Percentiles rank a stretch among this genome's conserved stretches.
Evolutionary conservation across 2,113 vertebrate species (phyloP).

Genomic region (Periophthalmus modestus): DNA sequence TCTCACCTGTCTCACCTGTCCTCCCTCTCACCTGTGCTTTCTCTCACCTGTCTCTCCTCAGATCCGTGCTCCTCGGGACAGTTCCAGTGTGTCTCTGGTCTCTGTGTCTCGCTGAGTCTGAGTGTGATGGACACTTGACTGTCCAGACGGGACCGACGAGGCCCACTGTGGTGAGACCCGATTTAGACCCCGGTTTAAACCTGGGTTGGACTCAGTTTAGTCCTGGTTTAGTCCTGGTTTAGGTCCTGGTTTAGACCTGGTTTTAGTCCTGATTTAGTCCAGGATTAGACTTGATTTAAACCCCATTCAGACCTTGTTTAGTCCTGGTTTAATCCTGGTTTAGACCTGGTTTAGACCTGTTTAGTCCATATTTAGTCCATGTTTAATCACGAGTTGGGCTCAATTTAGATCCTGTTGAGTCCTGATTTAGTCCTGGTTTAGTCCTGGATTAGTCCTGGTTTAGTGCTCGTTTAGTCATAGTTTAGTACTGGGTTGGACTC

Average conservation of each 20-base stretch:
- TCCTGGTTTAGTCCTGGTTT: not conserved
- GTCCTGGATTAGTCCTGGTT: not conserved
- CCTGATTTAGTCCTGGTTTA: no score
- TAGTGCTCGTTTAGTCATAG: not conserved
- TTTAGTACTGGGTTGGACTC: not conserved
- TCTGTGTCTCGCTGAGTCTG: conserved; percentile 74
- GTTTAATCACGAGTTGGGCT: not conserved
- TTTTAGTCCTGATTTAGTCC: not conserved
- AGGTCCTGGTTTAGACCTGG: not conserved
- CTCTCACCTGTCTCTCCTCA: conserved; percentile 51
- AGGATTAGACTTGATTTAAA: not conserved
- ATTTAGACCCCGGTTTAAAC: not conserved
- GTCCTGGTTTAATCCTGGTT: not conserved
- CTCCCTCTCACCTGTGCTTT: conserved; percentile 3
- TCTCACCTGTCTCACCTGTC: no score
- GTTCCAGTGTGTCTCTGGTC: conserved; percentile 82
- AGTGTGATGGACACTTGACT: conserved; percentile 82
- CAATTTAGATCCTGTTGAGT: not conserved
- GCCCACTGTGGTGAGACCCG: conserved; percentile 79
- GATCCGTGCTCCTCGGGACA: conserved; percentile 76
- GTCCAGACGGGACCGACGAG: conserved; percentile 88
- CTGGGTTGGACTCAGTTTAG: not conserved
- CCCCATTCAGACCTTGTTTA: not conserved
- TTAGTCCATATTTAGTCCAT: no score
- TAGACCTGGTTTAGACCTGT: not conserved